These are phyloP conservation scores for Sebastolobus alascanus DNA, from an alignment of 2,797 vertebrate genomes.

Conservation along the genomic window DNA sequence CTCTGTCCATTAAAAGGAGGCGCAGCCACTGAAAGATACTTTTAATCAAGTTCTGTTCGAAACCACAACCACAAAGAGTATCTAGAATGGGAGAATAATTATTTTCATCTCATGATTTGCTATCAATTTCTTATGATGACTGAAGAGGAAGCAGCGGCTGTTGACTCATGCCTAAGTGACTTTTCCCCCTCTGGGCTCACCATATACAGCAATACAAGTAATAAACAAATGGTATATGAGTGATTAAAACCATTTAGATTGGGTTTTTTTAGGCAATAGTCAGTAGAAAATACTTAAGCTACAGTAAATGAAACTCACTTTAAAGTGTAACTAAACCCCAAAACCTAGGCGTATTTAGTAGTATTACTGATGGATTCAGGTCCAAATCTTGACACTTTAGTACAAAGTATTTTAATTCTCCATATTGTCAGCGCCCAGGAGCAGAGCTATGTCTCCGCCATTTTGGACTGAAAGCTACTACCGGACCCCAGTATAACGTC, in stretches of 20 bases:
- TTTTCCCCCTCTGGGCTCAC: not conserved
- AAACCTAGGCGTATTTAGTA: no score
- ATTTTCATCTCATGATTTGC: constrained; percentile 60
- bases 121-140: constrained; percentile 66
- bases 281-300: not conserved
- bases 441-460: no score
- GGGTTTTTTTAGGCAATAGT: constrained; percentile 14
- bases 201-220: constrained; percentile 40
- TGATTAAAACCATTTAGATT: constrained; percentile 40
- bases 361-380: no score
- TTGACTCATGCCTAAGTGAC: constrained; percentile 38
- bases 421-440: no score
- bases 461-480: no score
- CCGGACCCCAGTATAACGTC: no score
- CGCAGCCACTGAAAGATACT: constrained; percentile 6
- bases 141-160: constrained; percentile 14
- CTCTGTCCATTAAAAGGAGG: constrained; percentile 14
- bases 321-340: constrained; percentile 1
- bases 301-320: constrained; percentile 20
- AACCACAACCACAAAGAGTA: constrained; percentile 36
- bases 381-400: no score
- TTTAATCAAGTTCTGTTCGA: constrained; percentile 21
- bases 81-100: constrained; percentile 60
- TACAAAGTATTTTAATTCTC: no score
- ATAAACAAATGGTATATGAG: constrained; percentile 49